A percentile compares a stretch with the other conserved stretches of the same genome.
These are phyloP conservation scores for Pelosia muscerda DNA, from an alignment of 2,888 invertebrate genomes.

Conservation along the genomic window DNA sequence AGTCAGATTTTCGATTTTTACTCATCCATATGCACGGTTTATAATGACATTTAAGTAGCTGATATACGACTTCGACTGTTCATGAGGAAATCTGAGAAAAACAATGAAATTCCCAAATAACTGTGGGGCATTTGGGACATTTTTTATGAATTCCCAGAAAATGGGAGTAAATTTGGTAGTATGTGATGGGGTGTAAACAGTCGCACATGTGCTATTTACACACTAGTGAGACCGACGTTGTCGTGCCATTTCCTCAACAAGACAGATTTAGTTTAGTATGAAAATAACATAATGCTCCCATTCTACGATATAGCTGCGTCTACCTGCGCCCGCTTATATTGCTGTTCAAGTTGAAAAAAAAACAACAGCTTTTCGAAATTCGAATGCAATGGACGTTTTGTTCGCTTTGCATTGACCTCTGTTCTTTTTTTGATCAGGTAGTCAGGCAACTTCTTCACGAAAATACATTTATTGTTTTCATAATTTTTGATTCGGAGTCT, in stretches of 20 bases:
- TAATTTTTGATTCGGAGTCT: background rate
- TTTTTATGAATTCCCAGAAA: no score
- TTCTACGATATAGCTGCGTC: background rate
- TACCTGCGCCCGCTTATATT: background rate
- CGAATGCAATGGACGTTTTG: background rate
- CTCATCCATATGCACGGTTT: background rate
- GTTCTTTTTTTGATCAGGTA: background rate
- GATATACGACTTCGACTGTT: no score
- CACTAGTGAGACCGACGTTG: background rate
- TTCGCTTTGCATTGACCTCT: background rate
- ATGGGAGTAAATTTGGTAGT: no score
- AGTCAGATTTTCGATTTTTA: background rate
- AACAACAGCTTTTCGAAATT: background rate
- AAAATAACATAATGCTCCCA: background rate
- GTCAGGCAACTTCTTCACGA: background rate
- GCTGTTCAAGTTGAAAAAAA: background rate
- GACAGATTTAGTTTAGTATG: background rate
- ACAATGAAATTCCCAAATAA: no score
- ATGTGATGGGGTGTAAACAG: no score
- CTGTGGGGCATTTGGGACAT: no score
- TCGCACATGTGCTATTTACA: background rate
- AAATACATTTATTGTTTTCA: background rate
- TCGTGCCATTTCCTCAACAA: background rate
- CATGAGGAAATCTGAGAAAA: no score
- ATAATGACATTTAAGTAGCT: background rate